A percentile compares a stretch with the other conserved stretches of the same genome.
Conservation (phyloP, 2,113 vertebrate genomes). For the rat (Rattus norvegicus) region GRCr8 NC_086031.1:85279501-85280000, state of each 20-base stretch:
- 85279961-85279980: not conserved
- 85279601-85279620: too few species aligned
- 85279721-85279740: not conserved
- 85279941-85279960: not conserved
- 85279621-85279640: not conserved
- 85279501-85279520: not conserved
- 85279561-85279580: not conserved
- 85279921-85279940: too few species aligned
- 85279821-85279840: not conserved
- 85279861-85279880: not conserved
- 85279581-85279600: not conserved
- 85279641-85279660: not conserved
- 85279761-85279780: not conserved
- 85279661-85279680: not conserved
- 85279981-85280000: not conserved
- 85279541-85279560: not conserved
- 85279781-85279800: not conserved
- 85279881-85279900: not conserved
- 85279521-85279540: not conserved
- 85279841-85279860: not conserved
- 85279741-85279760: not conserved
- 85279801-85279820: not conserved
- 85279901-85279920: not conserved
- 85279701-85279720: not conserved
- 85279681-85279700: not conserved